Evolutionary conservation across 2,888 invertebrate species (phyloP).

Genomic region (Nomada lathburiana): DNA sequence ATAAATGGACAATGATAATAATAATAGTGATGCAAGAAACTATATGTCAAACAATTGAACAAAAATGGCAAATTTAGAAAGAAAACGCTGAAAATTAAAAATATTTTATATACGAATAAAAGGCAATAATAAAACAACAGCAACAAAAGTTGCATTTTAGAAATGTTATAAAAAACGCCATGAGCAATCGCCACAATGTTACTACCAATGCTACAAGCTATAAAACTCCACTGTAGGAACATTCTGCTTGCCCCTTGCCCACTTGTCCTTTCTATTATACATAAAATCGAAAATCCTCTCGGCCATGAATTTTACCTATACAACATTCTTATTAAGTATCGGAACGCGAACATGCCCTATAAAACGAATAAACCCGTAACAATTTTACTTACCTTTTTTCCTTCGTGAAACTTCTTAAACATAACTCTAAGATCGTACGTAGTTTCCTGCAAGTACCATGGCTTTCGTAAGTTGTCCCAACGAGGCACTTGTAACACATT

Average conservation of each 20-base stretch:
- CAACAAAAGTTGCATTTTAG: neutral
- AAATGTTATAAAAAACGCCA: neutral
- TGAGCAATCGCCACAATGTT: neutral
- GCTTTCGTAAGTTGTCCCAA: neutral
- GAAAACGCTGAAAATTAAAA: neutral
- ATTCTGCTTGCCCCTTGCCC: neutral
- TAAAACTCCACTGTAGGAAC: slow-evolving; percentile 11
- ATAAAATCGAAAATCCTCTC: neutral
- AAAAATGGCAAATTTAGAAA: neutral
- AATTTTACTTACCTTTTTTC: slow-evolving; percentile 7
- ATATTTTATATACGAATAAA: neutral
- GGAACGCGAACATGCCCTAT: neutral
- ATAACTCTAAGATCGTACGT: neutral
- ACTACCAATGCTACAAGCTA: neutral
- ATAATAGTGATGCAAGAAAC: too few relatives aligned
- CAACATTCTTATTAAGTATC: neutral
- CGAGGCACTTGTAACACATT: neutral
- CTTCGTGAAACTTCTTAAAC: neutral
- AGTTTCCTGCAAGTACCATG: neutral
- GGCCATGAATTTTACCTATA: slow-evolving; percentile 11
- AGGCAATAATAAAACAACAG: neutral
- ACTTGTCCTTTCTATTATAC: neutral
- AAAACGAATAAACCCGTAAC: neutral
- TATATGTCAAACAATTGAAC: too few relatives aligned
- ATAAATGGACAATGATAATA: too few relatives aligned